phyloP scores from a whole-genome alignment of 2,888 invertebrate species.

The Ceramica pisi region DNA sequence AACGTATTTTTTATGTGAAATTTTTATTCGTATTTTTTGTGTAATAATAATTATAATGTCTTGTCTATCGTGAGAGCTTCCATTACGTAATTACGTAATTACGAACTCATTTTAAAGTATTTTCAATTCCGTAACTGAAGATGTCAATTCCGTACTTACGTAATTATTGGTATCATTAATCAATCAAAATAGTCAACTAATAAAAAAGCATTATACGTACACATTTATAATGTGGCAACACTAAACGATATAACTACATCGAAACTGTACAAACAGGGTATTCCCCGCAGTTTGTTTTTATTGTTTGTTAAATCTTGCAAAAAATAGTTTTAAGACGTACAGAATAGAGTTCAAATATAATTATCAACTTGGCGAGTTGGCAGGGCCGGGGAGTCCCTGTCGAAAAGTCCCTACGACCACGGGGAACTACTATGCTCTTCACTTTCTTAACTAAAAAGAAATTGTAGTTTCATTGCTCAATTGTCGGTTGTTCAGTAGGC shows the following conservation, averaged over 20 bases:
- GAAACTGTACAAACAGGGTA: background rate
- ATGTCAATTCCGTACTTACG: background rate
- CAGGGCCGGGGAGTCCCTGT: background rate
- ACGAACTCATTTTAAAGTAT: constrained; percentile 3
- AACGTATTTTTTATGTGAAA: too few species aligned
- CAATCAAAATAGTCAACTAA: background rate
- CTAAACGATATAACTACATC: background rate
- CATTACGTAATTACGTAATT: constrained; percentile 3
- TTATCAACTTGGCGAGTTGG: background rate
- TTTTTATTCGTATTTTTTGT: too few species aligned
- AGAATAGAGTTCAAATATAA: background rate
- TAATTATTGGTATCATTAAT: background rate
- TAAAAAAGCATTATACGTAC: background rate
- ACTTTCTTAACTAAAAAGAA: too few species aligned
- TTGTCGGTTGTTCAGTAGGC: too few species aligned
- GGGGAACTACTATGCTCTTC: background rate
- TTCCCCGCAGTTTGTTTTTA: constrained; percentile 1
- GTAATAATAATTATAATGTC: too few species aligned
- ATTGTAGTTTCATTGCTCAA: too few species aligned
- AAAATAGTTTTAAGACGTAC: too few species aligned
- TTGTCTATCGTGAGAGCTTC: too few species aligned
- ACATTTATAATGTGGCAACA: background rate
- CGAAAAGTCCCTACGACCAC: constrained; percentile 1
- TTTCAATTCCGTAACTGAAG: constrained; percentile 1
- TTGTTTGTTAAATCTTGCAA: too few species aligned